These are phyloP conservation scores for Desmodus rotundus DNA, from an alignment of 2,113 vertebrate species.

Conservation along the genomic window DNA sequence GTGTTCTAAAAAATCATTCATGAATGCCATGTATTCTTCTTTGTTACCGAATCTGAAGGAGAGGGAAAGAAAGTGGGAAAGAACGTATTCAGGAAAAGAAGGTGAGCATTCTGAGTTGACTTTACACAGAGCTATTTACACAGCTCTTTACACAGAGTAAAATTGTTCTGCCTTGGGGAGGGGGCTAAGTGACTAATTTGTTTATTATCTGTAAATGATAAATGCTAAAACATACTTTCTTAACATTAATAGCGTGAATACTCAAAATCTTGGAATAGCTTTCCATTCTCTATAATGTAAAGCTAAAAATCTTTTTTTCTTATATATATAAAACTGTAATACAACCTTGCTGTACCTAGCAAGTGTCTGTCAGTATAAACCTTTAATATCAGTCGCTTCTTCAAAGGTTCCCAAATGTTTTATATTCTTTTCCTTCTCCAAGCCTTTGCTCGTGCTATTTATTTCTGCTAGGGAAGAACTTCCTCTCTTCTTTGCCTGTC, in stretches of 20 bases:
- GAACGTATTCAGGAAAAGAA: constrained; percentile 18
- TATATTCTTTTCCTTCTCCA: neutral
- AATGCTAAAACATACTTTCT: constrained; percentile 12
- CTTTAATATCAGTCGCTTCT: neutral
- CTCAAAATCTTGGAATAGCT: constrained; percentile 3
- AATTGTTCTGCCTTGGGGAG: neutral
- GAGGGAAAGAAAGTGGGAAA: constrained; percentile 22
- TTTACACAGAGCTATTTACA: neutral
- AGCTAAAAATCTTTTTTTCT: neutral
- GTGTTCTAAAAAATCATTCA: constrained; percentile 97
- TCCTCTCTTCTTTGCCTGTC: neutral
- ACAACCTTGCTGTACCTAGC: neutral
- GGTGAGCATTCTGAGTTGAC: constrained; percentile 7
- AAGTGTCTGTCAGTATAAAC: neutral
- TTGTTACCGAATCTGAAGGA: constrained; percentile 93
- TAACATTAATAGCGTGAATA: constrained; percentile 13
- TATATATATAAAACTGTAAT: neutral
- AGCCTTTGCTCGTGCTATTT: neutral
- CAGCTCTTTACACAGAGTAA: no score
- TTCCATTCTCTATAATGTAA: neutral
- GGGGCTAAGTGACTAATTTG: neutral
- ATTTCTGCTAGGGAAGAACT: constrained; percentile 17
- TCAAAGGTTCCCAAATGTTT: constrained; percentile 1
- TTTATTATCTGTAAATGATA: constrained; percentile 8
- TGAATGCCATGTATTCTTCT: constrained; percentile 98